Conservation (phyloP, 2,113 vertebrate genomes). For the Chaenocephalus aceratus region DNA sequence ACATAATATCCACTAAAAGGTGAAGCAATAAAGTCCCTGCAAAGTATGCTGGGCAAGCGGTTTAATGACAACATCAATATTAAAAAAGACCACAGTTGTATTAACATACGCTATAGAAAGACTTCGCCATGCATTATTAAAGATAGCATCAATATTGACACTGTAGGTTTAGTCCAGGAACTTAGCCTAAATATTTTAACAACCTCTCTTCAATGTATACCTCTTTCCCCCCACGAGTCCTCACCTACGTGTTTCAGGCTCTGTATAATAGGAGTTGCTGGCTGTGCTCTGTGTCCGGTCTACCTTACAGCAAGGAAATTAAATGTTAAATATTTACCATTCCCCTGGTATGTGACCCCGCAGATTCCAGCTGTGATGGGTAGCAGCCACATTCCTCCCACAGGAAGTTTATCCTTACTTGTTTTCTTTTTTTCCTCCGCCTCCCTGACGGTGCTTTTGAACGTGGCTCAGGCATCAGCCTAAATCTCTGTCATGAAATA, state of each 20-base stretch:
- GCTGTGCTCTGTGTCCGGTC: conserved; percentile 67
- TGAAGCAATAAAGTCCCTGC: conserved; percentile 17
- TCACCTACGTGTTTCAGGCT: conserved; percentile 50
- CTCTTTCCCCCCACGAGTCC: conserved; percentile 44
- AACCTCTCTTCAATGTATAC: conserved; percentile 68
- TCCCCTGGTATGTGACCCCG: conserved; percentile 76
- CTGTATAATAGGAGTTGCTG: conserved; percentile 56
- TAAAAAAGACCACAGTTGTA: conserved; percentile 24
- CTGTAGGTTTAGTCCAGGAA: conserved; percentile 55
- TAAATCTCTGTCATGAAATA: conserved; percentile 64
- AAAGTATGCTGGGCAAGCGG: conserved; percentile 5
- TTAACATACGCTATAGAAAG: conserved; percentile 8
- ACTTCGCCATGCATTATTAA: conserved; percentile 55
- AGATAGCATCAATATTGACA: conserved; percentile 74
- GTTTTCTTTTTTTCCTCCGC: conserved; percentile 36
- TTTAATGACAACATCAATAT: conserved; percentile 28
- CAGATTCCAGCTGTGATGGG: conserved; percentile 78
- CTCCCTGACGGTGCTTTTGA: conserved; percentile 61
- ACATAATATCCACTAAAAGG: conserved; percentile 23
- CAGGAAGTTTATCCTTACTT: conserved; percentile 78
- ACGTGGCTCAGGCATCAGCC: conserved; percentile 56
- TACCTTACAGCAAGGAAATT: conserved; percentile 79
- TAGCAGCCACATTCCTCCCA: conserved; percentile 79
- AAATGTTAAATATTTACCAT: conserved; percentile 85
- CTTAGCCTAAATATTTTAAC: conserved; percentile 78